A percentile compares a stretch with the other conserved stretches of the same genome.
Evolutionary conservation across 2,888 invertebrate genomes (phyloP).

Genomic region (Asteroscopus sphinx): DNA sequence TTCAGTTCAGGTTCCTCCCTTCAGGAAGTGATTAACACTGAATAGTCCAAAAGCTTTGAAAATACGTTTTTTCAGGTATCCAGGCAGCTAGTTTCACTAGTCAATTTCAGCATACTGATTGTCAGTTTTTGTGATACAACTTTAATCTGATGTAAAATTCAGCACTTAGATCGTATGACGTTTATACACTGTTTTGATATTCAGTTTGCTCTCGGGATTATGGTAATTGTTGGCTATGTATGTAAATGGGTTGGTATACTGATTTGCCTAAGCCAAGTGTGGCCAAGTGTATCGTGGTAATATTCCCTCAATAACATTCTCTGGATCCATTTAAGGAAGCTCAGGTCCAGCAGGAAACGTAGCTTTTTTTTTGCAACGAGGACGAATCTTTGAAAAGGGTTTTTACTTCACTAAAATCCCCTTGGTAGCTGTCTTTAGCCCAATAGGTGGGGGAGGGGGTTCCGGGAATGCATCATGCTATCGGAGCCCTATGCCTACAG

Average conservation of each 20-base stretch:
- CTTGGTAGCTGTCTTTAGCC: too few species aligned
- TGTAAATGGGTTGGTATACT: constrained; percentile 22
- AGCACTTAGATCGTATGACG: constrained; percentile 12
- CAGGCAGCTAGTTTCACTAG: not conserved
- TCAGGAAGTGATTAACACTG: not conserved
- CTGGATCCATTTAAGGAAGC: not conserved
- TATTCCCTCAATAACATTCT: not conserved
- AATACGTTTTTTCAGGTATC: not conserved
- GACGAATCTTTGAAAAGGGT: too few species aligned
- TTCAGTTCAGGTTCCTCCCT: not conserved
- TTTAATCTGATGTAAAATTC: constrained; percentile 20
- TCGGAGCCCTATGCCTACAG: too few species aligned
- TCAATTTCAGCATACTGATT: not conserved
- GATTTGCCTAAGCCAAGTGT: constrained; percentile 4
- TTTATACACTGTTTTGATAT: constrained; percentile 38
- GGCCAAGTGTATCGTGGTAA: constrained; percentile 1
- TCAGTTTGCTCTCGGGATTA: constrained; percentile 37
- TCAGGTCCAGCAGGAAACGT: too few species aligned
- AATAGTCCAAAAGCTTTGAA: too few species aligned
- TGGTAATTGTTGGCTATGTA: constrained; percentile 41
- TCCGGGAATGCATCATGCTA: too few species aligned
- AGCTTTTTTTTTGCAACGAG: too few species aligned
- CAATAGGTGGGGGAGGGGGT: too few species aligned
- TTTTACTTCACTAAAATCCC: too few species aligned
- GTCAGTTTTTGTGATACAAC: constrained; percentile 8